Base-by-base conservation (phyloP, 2,888 invertebrate species). In the Drosophila recens region DNA sequence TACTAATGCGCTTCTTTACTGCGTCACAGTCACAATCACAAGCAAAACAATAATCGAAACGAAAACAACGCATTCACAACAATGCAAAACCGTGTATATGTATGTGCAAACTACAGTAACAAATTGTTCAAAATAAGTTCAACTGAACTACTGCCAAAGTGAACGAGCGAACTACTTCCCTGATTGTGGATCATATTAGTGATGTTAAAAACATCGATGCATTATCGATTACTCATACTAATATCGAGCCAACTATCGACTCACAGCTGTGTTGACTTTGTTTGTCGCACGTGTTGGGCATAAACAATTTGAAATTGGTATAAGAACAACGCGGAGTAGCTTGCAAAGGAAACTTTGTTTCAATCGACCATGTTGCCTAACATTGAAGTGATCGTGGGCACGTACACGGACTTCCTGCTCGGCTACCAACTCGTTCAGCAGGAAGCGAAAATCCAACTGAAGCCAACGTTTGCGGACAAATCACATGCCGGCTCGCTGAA, bases 401-500 rank as follows among this genome's bases (percentile, higher is more conserved):
- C 97, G 0, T 98, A 98, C 90, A 97, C 98, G 93, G 97, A 98
- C 86, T 97, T 96, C 90, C 91, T 98, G 67, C 93, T 98, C 3
- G 98, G 98, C 33, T 98, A 97, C 64, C 72, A 76, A 23, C 36
- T 73, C 0, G 20, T 5, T 1, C 4, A 45, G 5, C 40, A 59
- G 0, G 46, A 23, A 2, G 46, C 20, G 0, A 3, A 84, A 6
- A 9, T 71, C 3, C 65, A 67, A 4, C 61, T 91, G 2, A 79
- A 95, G 64, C 96, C 96, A 90, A 97, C 96, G 49, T 98, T 99
- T 93, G 97, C 98, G 0, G 96, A 97, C 61, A 97, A 97, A 90
- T 96, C 97, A 23, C 98, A 98, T 90, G 94, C 95, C 70, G 95
- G 96, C 17, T 96, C 97, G 75, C 94, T 99, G 13, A 94, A 97